These are phyloP conservation scores for Ptychodera flava DNA, from an alignment of 35 echinoderm and acorn worm genomes.

Conservation along the genomic window DNA sequence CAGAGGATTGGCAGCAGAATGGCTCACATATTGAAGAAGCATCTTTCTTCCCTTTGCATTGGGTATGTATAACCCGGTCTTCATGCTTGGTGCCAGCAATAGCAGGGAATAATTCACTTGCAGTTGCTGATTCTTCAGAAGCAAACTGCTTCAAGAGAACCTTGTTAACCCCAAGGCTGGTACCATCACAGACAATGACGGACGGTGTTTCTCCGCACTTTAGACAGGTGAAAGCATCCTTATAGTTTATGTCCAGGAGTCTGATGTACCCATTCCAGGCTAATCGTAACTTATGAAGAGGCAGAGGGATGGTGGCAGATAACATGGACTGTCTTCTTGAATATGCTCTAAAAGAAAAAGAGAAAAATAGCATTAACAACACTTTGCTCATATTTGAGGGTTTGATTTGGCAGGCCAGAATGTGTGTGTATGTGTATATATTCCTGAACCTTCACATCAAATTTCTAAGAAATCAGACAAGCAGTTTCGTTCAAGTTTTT, in stretches of 20 bases:
- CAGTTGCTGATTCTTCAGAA: background rate
- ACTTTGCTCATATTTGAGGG: background rate
- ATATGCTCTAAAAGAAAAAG: background rate
- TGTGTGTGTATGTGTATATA: too few species aligned
- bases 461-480: background rate
- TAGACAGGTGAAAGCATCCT: background rate
- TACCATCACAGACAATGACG: background rate
- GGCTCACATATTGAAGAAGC: background rate
- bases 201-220: background rate
- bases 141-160: background rate
- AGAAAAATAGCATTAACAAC: background rate
- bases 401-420: background rate
- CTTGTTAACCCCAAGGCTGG: background rate
- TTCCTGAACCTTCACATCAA: background rate
- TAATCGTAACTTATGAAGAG: background rate
- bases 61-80: background rate
- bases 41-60: background rate
- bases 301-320: background rate
- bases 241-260: background rate
- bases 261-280: background rate
- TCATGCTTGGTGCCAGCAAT: background rate
- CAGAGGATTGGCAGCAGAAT: background rate
- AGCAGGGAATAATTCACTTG: background rate
- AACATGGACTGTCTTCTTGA: background rate
- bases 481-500: background rate